phyloP scores from a whole-genome alignment of 2,113 vertebrate species.

The Xyrauchen texanus region DNA sequence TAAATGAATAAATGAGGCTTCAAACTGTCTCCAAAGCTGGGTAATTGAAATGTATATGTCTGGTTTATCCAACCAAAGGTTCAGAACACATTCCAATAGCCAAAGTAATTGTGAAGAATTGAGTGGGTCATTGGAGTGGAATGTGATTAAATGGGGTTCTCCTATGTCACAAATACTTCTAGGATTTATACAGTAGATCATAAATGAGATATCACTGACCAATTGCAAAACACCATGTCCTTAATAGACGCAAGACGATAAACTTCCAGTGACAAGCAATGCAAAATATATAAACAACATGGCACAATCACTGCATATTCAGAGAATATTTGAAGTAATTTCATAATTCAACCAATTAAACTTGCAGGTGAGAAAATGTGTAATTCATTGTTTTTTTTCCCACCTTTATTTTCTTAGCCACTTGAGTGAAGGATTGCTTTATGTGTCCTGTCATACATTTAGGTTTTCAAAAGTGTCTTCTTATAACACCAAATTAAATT shows the following conservation, averaged over 20 bases:
- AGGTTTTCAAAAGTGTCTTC: conserved; percentile 13
- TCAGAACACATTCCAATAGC: conserved; percentile 84
- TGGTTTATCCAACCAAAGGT: conserved; percentile 86
- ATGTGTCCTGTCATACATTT: neutral
- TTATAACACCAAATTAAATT: conserved; percentile 22
- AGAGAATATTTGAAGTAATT: too few species aligned
- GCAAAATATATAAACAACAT: too few species aligned
- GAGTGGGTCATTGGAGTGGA: conserved; percentile 64
- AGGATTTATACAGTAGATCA: neutral
- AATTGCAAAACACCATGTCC: too few species aligned
- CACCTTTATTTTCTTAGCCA: too few species aligned
- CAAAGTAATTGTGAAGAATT: conserved; percentile 84
- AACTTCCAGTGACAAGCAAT: too few species aligned
- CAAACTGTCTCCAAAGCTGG: conserved; percentile 85
- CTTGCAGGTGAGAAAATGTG: too few species aligned
- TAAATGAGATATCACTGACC: neutral
- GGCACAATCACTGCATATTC: too few species aligned
- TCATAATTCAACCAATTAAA: too few species aligned
- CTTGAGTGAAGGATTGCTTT: neutral
- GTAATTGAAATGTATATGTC: conserved; percentile 85
- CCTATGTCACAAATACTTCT: neutral
- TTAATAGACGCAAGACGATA: too few species aligned
- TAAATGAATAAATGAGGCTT: conserved; percentile 63
- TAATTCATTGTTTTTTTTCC: too few species aligned
- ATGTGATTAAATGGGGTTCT: conserved; percentile 9